Conservation (phyloP, 2,888 invertebrate genomes). For the Tetramorium bicarinatum region DNA sequence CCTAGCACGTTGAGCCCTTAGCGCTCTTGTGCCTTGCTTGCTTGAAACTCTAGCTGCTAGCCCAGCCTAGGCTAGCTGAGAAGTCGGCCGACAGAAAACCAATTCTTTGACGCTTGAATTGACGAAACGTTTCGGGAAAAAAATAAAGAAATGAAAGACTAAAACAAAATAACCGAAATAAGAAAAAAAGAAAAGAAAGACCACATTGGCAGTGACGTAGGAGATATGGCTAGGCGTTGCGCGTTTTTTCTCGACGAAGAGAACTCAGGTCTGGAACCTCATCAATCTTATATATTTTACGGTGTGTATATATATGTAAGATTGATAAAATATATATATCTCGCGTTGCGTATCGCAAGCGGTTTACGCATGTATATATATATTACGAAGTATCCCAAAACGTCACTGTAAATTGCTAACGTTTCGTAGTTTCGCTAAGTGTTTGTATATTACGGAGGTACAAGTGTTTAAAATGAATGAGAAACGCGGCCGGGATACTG, state of each 20-base stretch:
- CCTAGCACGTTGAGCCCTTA: constrained; percentile 81
- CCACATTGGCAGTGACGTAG: constrained; percentile 47
- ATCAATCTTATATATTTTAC: constrained; percentile 28
- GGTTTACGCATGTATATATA: constrained; percentile 7
- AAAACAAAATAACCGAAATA: neutral
- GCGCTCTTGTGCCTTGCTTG: constrained; percentile 82
- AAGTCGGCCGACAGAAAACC: constrained; percentile 58
- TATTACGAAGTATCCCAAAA: constrained; percentile 36
- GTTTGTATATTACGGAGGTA: constrained; percentile 47
- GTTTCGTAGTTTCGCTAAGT: constrained; percentile 42
- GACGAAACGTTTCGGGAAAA: constrained; percentile 44
- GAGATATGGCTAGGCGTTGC: neutral
- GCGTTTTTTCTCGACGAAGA: constrained; percentile 14
- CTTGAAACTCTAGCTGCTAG: constrained; percentile 74
- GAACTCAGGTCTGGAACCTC: constrained; percentile 7
- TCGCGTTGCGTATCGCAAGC: neutral
- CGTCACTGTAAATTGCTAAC: constrained; percentile 54
- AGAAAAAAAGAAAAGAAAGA: constrained; percentile 8
- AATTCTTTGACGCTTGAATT: constrained; percentile 38
- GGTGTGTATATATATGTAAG: constrained; percentile 13
- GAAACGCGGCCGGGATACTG: neutral
- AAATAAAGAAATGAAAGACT: neutral
- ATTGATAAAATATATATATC: constrained; percentile 26
- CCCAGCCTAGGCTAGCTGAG: constrained; percentile 59
- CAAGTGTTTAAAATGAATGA: constrained; percentile 60